These are phyloP conservation scores for Drosophila prostipennis DNA, from an alignment of 2,888 invertebrate species.

Conservation along the genomic window DNA sequence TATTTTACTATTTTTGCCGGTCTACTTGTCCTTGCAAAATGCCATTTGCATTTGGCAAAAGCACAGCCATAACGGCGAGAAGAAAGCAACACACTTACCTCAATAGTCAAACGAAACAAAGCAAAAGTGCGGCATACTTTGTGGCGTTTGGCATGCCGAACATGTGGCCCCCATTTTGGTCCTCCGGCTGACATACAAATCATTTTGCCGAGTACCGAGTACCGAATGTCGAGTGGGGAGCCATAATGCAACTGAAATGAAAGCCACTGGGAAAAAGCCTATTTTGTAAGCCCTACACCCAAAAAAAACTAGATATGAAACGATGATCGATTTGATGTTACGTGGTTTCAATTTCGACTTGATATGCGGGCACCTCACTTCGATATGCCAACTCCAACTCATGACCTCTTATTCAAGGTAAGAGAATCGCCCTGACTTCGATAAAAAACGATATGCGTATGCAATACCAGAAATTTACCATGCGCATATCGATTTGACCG, in stretches of 20 bases:
- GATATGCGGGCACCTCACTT: too few relatives aligned
- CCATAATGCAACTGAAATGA: constrained; percentile 14
- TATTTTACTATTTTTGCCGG: constrained; percentile 10
- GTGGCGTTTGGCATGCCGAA: constrained; percentile 56
- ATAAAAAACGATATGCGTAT: too few relatives aligned
- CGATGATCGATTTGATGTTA: too few relatives aligned
- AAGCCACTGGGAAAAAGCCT: constrained; percentile 1
- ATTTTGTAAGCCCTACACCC: neutral
- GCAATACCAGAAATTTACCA: too few relatives aligned
- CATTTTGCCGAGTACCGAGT: constrained; percentile 71
- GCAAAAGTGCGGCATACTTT: constrained; percentile 73
- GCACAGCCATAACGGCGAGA: constrained; percentile 53
- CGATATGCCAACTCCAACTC: too few relatives aligned
- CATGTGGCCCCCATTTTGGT: constrained; percentile 47
- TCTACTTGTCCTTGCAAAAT: constrained; percentile 66
- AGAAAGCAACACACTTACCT: constrained; percentile 71
- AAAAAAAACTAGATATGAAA: too few relatives aligned
- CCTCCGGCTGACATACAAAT: constrained; percentile 69
- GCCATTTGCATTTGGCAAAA: constrained; percentile 70
- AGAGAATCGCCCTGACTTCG: too few relatives aligned
- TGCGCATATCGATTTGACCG: too few relatives aligned
- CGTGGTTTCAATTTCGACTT: too few relatives aligned
- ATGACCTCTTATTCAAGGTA: too few relatives aligned
- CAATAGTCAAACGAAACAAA: constrained; percentile 71
- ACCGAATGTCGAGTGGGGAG: constrained; percentile 34